A percentile compares a stretch with the other conserved stretches of the same genome.
These are phyloP conservation scores for Oncopodura yosiiana DNA, from an alignment of 1,140 invertebrate species.

Conservation along the genomic window DNA sequence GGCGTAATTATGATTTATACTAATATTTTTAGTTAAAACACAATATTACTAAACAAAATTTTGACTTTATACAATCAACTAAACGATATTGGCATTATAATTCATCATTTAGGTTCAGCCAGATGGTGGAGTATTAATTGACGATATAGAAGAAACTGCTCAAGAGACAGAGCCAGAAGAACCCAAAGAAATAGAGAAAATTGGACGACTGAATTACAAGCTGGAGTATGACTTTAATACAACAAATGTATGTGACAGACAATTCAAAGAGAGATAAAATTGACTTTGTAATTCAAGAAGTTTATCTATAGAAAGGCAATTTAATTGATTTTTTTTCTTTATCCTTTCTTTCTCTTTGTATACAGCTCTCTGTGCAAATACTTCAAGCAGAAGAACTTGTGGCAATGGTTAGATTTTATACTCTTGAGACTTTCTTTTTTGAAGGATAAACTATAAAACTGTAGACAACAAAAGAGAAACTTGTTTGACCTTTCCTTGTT, in stretches of 20 bases:
- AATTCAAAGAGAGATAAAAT: too few relatives aligned
- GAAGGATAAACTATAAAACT: too few relatives aligned
- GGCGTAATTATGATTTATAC: too few relatives aligned
- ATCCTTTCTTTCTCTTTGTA: neutral
- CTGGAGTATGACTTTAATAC: constrained; percentile 32
- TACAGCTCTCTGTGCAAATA: constrained; percentile 27
- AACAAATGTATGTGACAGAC: constrained; percentile 25
- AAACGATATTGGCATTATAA: too few relatives aligned
- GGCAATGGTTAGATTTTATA: too few relatives aligned
- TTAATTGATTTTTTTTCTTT: neutral
- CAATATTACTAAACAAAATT: too few relatives aligned
- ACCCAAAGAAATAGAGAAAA: constrained; percentile 18
- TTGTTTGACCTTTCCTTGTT: constrained; percentile 45
- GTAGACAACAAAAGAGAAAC: too few relatives aligned
- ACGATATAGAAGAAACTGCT: constrained; percentile 15
- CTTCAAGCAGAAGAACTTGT: constrained; percentile 24
- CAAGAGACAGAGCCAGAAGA: constrained; percentile 20
- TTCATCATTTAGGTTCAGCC: too few relatives aligned
- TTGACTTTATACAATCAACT: too few relatives aligned
- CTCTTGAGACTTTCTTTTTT: too few relatives aligned
- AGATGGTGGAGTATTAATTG: constrained; percentile 16
- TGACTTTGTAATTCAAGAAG: too few relatives aligned
- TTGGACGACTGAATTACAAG: constrained; percentile 29
- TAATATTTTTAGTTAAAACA: too few relatives aligned
- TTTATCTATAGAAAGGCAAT: neutral